Conservation (phyloP, 2,888 invertebrate genomes). For the Xylota segnis region DNA sequence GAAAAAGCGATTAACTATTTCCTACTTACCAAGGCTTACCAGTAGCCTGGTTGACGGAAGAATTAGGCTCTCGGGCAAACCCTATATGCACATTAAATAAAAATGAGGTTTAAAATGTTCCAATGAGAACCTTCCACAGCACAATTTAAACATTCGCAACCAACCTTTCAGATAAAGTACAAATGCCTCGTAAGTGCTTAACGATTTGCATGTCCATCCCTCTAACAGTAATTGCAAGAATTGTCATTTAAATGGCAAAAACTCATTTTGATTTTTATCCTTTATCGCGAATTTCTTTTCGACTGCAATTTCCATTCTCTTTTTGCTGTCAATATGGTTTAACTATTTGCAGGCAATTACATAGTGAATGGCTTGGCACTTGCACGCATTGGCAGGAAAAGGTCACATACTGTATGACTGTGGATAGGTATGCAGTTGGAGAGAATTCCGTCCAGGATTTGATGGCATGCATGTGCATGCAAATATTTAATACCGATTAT, state of each 20-base stretch:
- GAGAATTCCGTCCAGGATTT: too few species aligned
- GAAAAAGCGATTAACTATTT: too few species aligned
- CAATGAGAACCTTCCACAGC: too few species aligned
- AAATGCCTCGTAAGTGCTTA: slow-evolving; percentile 32
- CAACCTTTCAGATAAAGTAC: slow-evolving; percentile 33
- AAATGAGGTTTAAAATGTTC: too few species aligned
- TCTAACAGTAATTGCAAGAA: slow-evolving; percentile 48
- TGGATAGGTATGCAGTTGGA: not conserved
- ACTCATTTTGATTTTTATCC: slow-evolving; percentile 30
- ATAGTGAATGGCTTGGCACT: slow-evolving; percentile 30
- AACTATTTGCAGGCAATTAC: slow-evolving; percentile 33
- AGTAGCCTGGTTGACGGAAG: too few species aligned
- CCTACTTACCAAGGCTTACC: too few species aligned
- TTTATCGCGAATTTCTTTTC: slow-evolving; percentile 55
- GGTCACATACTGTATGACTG: not conserved
- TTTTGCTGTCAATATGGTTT: slow-evolving; percentile 18
- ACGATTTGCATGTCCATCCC: slow-evolving; percentile 48
- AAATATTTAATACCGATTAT: too few species aligned
- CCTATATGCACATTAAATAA: too few species aligned
- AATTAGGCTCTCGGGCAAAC: too few species aligned
- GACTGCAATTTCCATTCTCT: slow-evolving; percentile 30
- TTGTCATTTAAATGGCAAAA: slow-evolving; percentile 34
- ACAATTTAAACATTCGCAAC: not conserved
- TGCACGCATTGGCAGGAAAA: slow-evolving; percentile 9
- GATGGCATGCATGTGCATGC: too few species aligned